Percentiles rank a stretch among this genome's conserved stretches.
These are phyloP conservation scores for Cyclophora punctaria DNA, from an alignment of 2,888 invertebrate genomes.

Conservation along the genomic window DNA sequence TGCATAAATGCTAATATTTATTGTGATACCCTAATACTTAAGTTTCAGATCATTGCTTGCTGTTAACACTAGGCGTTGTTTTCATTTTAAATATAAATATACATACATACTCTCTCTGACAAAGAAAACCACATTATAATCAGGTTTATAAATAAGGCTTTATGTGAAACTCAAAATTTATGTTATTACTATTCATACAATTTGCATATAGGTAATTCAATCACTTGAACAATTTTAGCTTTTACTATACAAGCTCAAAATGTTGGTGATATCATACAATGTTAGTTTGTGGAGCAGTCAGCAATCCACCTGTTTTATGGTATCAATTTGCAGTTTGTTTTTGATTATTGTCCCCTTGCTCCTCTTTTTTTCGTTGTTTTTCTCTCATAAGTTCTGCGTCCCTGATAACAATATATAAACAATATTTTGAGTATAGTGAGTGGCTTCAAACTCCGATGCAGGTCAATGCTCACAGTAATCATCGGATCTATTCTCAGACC, in stretches of 20 bases:
- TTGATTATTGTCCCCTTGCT: conserved; percentile 45
- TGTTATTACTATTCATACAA: conserved; percentile 36
- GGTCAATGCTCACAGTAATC: too few relatives aligned
- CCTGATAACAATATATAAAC: conserved; percentile 57
- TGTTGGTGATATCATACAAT: conserved; percentile 26
- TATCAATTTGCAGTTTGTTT: conserved; percentile 56
- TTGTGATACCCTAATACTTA: conserved; percentile 31
- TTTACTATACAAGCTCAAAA: conserved; percentile 38
- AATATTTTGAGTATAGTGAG: too few relatives aligned
- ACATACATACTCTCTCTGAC: conserved; percentile 9
- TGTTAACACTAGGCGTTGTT: conserved; percentile 18
- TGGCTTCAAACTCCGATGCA: too few relatives aligned
- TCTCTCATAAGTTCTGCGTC: conserved; percentile 93
- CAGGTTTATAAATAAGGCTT: conserved; percentile 43
- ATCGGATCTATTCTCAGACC: too few relatives aligned
- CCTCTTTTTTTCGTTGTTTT: conserved; percentile 87
- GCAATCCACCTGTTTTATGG: conserved; percentile 13
- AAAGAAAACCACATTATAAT: conserved; percentile 38
- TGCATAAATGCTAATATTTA: conserved; percentile 50
- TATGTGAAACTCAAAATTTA: conserved; percentile 37
- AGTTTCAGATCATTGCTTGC: conserved; percentile 41
- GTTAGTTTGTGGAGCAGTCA: conserved; percentile 28
- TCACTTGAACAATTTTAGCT: conserved; percentile 46
- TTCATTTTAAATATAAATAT: conserved; percentile 20
- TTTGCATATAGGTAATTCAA: conserved; percentile 30